These are phyloP conservation scores for Myotis planiceps DNA, from an alignment of 2,797 vertebrate genomes.

Conservation along the genomic window DNA sequence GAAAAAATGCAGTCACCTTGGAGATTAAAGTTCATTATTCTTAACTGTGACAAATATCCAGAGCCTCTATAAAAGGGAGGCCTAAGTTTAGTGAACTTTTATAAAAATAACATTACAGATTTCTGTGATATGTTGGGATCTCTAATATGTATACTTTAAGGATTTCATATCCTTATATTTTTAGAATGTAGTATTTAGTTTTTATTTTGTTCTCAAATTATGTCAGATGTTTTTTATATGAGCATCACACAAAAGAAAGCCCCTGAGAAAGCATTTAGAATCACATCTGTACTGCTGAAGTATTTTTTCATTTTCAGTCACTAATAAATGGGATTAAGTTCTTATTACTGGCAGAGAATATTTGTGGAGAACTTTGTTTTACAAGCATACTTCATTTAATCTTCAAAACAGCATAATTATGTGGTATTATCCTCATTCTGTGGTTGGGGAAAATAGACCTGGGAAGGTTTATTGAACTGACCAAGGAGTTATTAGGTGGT, in stretches of 20 bases:
- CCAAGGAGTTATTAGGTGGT: not conserved
- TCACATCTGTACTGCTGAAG: not conserved
- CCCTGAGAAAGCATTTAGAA: slow-evolving; percentile 1
- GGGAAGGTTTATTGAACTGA: not conserved
- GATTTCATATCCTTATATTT: slow-evolving; percentile 12
- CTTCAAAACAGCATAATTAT: not conserved
- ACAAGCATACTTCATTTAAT: not conserved
- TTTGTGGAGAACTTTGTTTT: not conserved
- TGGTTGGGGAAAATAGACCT: not conserved
- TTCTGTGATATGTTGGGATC: slow-evolving; percentile 24
- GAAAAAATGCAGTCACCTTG: slow-evolving; percentile 11
- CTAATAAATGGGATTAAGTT: not conserved
- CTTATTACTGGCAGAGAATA: not conserved
- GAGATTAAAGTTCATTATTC: not conserved
- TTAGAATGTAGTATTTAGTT: slow-evolving; percentile 5
- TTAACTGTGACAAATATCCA: slow-evolving; percentile 19
- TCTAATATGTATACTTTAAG: not conserved
- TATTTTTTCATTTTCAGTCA: slow-evolving; percentile 9
- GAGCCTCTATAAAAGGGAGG: slow-evolving; percentile 24
- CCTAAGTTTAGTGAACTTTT: not conserved
- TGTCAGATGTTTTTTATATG: not conserved
- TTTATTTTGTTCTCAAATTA: slow-evolving; percentile 24
- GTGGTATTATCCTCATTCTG: not conserved
- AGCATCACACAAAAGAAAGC: not conserved
- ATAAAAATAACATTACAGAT: slow-evolving; percentile 23